Conservation (phyloP, 2,797 vertebrate genomes). For the Pelochelys cantorii region DNA sequence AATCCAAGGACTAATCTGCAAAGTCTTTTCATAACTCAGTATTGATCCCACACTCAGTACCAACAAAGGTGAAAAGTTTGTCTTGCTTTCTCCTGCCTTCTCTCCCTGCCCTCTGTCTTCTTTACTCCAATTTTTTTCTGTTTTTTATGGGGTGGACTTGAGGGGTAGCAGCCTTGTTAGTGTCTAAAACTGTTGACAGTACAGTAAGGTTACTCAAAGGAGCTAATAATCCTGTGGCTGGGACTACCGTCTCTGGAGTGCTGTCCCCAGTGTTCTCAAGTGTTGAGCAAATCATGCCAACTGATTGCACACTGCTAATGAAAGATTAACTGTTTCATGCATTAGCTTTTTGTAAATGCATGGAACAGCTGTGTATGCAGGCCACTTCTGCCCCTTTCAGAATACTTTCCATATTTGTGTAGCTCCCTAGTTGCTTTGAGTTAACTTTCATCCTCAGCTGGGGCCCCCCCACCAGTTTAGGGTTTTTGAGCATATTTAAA, state of each 20-base stretch:
- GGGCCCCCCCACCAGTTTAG: conserved; percentile 57
- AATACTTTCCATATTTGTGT: conserved; percentile 47
- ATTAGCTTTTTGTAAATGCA: conserved; percentile 65
- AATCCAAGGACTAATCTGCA: conserved; percentile 47
- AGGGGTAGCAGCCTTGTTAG: neutral
- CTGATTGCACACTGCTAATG: conserved; percentile 73
- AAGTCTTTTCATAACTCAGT: conserved; percentile 31
- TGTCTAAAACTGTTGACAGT: neutral
- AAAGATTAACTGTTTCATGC: conserved; percentile 77
- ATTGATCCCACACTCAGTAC: conserved; percentile 35
- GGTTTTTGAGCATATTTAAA: conserved; percentile 51
- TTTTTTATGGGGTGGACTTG: neutral
- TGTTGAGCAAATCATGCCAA: conserved; percentile 66
- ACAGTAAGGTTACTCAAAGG: conserved; percentile 5
- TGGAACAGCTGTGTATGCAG: conserved; percentile 62
- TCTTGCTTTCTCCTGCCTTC: neutral
- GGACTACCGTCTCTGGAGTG: conserved; percentile 46
- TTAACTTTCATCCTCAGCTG: conserved; percentile 51
- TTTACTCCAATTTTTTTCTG: neutral
- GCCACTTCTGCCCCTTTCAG: conserved; percentile 18
- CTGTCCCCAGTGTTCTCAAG: conserved; percentile 53
- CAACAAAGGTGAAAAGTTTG: conserved; percentile 18
- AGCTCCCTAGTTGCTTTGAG: conserved; percentile 58
- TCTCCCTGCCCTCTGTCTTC: neutral
- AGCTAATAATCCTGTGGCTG: conserved; percentile 14